Conservation (phyloP, 2,888 invertebrate genomes). For the Drosophila ezoana region DNA sequence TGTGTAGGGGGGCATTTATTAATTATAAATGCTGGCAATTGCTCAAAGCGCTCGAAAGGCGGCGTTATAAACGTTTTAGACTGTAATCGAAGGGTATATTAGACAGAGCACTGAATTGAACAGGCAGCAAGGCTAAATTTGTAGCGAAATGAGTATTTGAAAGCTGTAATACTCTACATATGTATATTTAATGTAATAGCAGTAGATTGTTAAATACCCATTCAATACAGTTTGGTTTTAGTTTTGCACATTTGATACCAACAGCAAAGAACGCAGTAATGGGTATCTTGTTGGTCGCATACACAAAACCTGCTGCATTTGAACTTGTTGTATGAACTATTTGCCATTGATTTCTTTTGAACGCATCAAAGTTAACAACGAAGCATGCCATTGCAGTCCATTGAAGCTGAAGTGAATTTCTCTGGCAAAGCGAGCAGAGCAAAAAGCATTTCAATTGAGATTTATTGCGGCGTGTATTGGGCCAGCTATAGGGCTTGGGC, state of each 20-base stretch:
- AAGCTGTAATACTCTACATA: neutral
- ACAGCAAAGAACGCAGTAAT: neutral
- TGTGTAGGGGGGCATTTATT: conserved; percentile 59
- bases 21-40: conserved; percentile 76
- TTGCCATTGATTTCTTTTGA: conserved; percentile 77
- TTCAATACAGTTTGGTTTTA: neutral
- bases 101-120: neutral
- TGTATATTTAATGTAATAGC: neutral
- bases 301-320: neutral
- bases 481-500: conserved; percentile 16
- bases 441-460: conserved; percentile 79
- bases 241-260: neutral
- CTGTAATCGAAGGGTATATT: conserved; percentile 5
- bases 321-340: conserved; percentile 58
- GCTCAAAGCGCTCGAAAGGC: conserved; percentile 67
- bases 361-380: conserved; percentile 63
- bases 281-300: conserved; percentile 22
- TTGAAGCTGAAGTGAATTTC: conserved; percentile 76
- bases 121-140: no score
- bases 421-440: conserved; percentile 59
- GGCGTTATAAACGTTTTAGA: conserved; percentile 32
- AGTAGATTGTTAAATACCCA: neutral
- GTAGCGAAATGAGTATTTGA: neutral
- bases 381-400: conserved; percentile 62
- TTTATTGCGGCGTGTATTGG: conserved; percentile 77